Percentiles rank a stretch among this genome's conserved stretches.
phyloP scores from a whole-genome alignment of 2,797 vertebrate genomes.

The Buphagus erythrorhynchus region DNA sequence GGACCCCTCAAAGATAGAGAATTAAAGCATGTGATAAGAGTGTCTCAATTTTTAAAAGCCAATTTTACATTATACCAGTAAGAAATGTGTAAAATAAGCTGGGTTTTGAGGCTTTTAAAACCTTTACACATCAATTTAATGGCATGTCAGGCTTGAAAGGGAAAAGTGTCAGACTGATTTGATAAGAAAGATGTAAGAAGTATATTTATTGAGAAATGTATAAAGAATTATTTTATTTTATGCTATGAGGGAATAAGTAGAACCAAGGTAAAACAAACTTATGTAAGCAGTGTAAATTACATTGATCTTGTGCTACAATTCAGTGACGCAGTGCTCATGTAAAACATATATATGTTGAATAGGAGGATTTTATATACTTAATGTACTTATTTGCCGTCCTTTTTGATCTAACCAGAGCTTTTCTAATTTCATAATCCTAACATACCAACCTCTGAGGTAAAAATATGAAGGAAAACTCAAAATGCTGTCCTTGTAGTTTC shows the following conservation, averaged over 20 bases:
- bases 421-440: background rate
- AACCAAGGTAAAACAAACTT: background rate
- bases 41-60: background rate
- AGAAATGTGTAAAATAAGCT: constrained; percentile 35
- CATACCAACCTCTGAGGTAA: background rate
- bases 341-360: background rate
- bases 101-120: background rate
- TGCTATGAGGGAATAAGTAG: background rate
- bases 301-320: background rate
- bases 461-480: background rate
- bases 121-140: constrained; percentile 45
- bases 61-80: constrained; percentile 36
- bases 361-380: background rate
- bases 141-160: background rate
- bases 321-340: background rate
- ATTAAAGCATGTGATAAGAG: background rate
- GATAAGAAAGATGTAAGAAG: background rate
- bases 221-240: constrained; percentile 4
- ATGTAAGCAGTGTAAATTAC: background rate
- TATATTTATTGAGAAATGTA: constrained; percentile 7
- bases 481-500: background rate
- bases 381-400: background rate
- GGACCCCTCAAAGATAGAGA: background rate
- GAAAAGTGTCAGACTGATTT: constrained; percentile 18
- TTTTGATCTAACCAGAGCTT: background rate